Evolutionary conservation across 2,797 vertebrate species (phyloP).

Genomic region (Tarsius wallacei): DNA sequence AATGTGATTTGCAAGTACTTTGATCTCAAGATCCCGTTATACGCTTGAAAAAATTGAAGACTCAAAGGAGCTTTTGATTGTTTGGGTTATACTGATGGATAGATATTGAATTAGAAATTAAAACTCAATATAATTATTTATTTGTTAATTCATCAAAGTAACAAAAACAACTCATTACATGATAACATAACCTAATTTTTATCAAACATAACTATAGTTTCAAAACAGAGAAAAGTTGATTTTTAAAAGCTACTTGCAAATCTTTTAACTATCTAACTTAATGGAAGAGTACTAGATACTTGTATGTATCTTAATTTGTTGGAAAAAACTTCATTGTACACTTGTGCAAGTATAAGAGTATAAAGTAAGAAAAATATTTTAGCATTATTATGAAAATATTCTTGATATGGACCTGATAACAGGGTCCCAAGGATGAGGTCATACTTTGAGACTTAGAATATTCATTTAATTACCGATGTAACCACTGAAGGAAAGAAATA

Average conservation of each 20-base stretch:
- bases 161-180: not conserved
- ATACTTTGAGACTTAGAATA: not conserved
- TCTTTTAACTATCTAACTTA: not conserved
- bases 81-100: not conserved
- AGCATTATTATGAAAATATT: not conserved
- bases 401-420: not conserved
- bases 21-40: not conserved
- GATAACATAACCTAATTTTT: not conserved
- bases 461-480: not conserved
- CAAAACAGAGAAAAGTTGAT: not conserved
- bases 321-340: not conserved
- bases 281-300: not conserved
- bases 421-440: not conserved
- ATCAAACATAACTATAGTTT: not conserved
- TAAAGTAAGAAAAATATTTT: not conserved
- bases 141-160: slow-evolving; percentile 3
- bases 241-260: not conserved
- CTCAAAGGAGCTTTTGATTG: not conserved
- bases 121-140: not conserved
- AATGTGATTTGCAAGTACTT: not conserved
- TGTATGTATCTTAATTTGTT: not conserved
- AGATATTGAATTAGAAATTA: slow-evolving; percentile 15
- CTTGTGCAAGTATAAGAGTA: not conserved
- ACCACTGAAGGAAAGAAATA: not conserved
- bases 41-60: not conserved